A percentile compares a stretch with the other conserved stretches of the same genome.
phyloP scores from a whole-genome alignment of 2,888 invertebrate species.

The Tetragonula carbonaria region DNA sequence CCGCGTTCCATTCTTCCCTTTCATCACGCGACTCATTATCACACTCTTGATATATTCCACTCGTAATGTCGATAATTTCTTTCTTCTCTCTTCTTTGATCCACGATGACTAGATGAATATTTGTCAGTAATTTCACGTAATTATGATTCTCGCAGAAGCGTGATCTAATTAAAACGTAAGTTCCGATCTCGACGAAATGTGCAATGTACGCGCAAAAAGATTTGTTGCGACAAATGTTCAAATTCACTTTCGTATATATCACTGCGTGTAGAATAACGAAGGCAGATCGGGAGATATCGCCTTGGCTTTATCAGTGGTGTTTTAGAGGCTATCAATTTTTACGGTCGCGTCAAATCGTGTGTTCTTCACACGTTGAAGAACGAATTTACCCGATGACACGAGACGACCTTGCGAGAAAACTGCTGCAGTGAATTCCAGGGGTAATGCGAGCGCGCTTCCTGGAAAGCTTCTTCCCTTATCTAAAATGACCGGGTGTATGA shows the following conservation, averaged over 20 bases:
- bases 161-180: background rate
- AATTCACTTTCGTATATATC: too few species aligned
- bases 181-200: background rate
- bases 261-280: too few species aligned
- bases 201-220: too few species aligned
- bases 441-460: background rate
- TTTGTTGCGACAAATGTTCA: too few species aligned
- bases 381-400: background rate
- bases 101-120: too few species aligned
- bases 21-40: background rate
- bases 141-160: background rate
- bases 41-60: background rate
- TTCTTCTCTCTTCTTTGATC: background rate
- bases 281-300: background rate
- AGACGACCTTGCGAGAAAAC: conserved; percentile 3
- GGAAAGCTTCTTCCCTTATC: background rate
- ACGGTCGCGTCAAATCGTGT: conserved; percentile 1
- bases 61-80: background rate
- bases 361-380: background rate
- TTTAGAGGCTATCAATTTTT: conserved; percentile 12
- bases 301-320: background rate
- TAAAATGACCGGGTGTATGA: background rate
- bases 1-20: background rate
- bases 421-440: background rate
- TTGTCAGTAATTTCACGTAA: background rate